Conservation (phyloP, 2,797 vertebrate genomes). For the Hozukius guyotensis region DNA sequence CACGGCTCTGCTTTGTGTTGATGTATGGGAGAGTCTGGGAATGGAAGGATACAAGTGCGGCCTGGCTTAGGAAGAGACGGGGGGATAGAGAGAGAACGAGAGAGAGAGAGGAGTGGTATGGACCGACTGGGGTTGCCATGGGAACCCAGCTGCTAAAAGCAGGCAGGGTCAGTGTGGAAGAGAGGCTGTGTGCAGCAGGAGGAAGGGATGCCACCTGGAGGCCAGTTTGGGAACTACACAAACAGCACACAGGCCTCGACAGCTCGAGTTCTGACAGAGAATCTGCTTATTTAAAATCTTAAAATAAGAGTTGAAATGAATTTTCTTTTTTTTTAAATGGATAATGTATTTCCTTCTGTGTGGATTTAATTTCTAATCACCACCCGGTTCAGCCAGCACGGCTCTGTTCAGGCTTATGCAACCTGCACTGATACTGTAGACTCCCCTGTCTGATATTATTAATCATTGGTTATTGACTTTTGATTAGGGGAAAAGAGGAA, state of each 20-base stretch:
- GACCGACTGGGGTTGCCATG: slow-evolving; percentile 80
- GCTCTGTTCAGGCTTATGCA: slow-evolving; percentile 40
- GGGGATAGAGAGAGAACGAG: slow-evolving; percentile 18
- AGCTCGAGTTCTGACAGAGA: neutral
- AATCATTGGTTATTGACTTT: slow-evolving; percentile 62
- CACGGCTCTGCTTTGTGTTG: slow-evolving; percentile 51
- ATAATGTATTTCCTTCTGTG: neutral
- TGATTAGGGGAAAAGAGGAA: slow-evolving; percentile 63
- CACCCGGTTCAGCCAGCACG: neutral
- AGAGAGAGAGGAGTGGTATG: slow-evolving; percentile 66
- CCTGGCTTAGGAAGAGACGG: slow-evolving; percentile 67
- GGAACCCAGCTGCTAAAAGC: slow-evolving; percentile 83
- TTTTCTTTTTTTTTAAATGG: neutral
- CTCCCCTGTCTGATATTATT: slow-evolving; percentile 44
- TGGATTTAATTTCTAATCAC: slow-evolving; percentile 8
- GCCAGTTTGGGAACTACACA: slow-evolving; percentile 53
- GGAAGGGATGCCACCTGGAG: slow-evolving; percentile 72
- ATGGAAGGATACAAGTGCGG: slow-evolving; percentile 72
- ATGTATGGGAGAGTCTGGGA: slow-evolving; percentile 74
- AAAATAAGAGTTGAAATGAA: neutral
- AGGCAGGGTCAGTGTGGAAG: slow-evolving; percentile 75
- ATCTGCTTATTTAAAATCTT: neutral
- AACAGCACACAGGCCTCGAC: slow-evolving; percentile 41
- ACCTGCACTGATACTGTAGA: slow-evolving; percentile 26
- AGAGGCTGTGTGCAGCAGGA: slow-evolving; percentile 59